Evolutionary conservation across 2,888 invertebrate genomes (phyloP), one percentile per base, ranked within the genome.

Genomic region (Melieria picta): DNA sequence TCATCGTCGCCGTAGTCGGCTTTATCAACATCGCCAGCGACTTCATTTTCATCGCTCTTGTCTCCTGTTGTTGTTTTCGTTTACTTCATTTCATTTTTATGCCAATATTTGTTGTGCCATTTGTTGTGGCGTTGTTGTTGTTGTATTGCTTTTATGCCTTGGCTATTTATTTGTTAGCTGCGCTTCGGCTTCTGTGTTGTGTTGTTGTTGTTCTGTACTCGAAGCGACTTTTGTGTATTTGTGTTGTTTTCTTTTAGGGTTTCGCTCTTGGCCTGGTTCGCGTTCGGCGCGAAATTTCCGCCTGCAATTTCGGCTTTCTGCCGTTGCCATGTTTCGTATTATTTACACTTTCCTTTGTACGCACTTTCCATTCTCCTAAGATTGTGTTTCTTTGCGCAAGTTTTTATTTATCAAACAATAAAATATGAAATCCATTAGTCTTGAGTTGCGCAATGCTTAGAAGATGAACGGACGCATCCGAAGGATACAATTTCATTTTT

Each of bases 11-110:
- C 7, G 16, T 1, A 10, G 30, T 30, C 9, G 43, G 47, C 11
- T 57, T 30, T 30, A 56, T 3, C 0, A 57, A 57, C 13, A 16
- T n/a, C 7, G 16, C 16, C 65, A 30, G 46, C 57, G 11, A n/a
- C 43, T 16, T 30, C 42, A 11, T 43, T 47, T 10, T 55, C 46
- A 75, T 62, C 56, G 10, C 65, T 60, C 60, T 47, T 60, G 52
- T 64, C 30, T 56, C 42, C 13, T 42, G 74, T 77, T 68, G 71
- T 72, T 69, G 66, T 71, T 56, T n/a, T 48, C 57, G 56, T 62
- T 56, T 64, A 56, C 52, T 65, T 69, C 69, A 69, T 55, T 58
- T 45, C 75, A 77, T 80, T 79, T 79, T 77, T 76, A 77, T 73
- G 78, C 46, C 64, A 71, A 60, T 60, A 61, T 60, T 57, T 67